Base-by-base conservation (phyloP, 2,113 vertebrate genomes). In the Romanogobio albipinnatus region DNA sequence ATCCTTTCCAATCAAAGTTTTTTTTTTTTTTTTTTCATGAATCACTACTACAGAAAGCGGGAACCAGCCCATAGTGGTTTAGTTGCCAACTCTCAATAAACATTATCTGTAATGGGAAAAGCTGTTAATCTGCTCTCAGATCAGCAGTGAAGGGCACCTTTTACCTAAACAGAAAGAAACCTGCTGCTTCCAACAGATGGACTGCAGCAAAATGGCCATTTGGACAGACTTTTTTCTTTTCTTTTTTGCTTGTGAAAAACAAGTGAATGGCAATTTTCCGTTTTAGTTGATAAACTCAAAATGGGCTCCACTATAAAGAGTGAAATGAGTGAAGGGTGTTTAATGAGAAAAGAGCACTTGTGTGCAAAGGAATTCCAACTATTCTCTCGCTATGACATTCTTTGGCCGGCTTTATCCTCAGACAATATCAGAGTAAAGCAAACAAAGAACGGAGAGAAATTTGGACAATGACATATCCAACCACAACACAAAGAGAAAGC, bases 341-440 rank as follows among this genome's bases (percentile, higher is more conserved):
- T 88, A 86, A 82, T 86, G 61, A 84, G 73, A 83, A 64, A 53
- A 6, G 64, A 14, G 76, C 62, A 51, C 66, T 81, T 59, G 58
- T 81, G 75, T 56, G 68, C 33, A 61, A 75, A 83, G 59, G 85
- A 87, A 89, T 88, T 85, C 74, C 45, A 83, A 77, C 59, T 74
- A 86, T 87, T 85, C 45, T 29, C n/a, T 62, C 43, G 66, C 53
- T 13, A 58, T 80, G 66, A 85, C 78, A 84, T 86, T 87, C 84
- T 78, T 82, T 43, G 53, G 45, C 51, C 7, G 14, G 51, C 66
- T 82, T 86, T 86, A 79, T 86, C 66, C 70, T 33, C 47, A 83
- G 77, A 87, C 53, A 74, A 79, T 78, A n/a, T 68, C 51, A 45
- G 62, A 70, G 56, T 68, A 81, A 36, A 75, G 70, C 84, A 62